Base-by-base conservation (phyloP, 1,140 invertebrate genomes). In the Tenebrio molitor region DNA sequence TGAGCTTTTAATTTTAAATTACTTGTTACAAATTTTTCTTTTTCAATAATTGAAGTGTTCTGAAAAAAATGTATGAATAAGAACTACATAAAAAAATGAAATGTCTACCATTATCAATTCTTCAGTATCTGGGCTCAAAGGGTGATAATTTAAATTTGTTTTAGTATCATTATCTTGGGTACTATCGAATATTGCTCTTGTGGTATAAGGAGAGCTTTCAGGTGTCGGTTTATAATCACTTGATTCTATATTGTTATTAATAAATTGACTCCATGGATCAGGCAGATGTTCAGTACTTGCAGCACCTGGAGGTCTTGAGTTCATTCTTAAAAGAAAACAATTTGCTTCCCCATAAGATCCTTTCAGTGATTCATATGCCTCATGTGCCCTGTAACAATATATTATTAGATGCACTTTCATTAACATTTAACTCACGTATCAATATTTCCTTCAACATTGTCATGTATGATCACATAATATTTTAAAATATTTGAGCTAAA, bases 391-490 rank as follows among this genome's bases (percentile, higher is more conserved):
- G 80, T 70, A 85, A 86, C n/a, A n/a, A n/a, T n/a, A n/a, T n/a
- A n/a, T n/a, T n/a, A n/a, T n/a, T n/a, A n/a, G n/a, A n/a, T n/a
- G n/a, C n/a, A n/a, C n/a, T n/a, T n/a, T n/a, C n/a, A n/a, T 77
- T 76, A 6, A 50, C 21, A 19, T 58, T 63, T 41, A 15, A 79
- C 76, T 74, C 70, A 76, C 78, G 74, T 68, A n/a, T 69, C 62
- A 50, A 29, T 74, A 67, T 77, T 72, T 10, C 67, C 69, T 19
- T 74, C 63, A 7, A 63, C 36, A 50, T 81, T 86, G 85, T 98
- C 96, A 85, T 98, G 94, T 44, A 98, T 79, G 36, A 98, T 86
- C 69, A 98, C 91, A 85, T 96, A 97, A 84, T 94, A 96, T 79
- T 95, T 92, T 17, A 97, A 86, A 23, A 95, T 91, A 76, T 91